Base-by-base conservation (phyloP, 2,113 vertebrate genomes). In the Theropithecus gelada region DNA sequence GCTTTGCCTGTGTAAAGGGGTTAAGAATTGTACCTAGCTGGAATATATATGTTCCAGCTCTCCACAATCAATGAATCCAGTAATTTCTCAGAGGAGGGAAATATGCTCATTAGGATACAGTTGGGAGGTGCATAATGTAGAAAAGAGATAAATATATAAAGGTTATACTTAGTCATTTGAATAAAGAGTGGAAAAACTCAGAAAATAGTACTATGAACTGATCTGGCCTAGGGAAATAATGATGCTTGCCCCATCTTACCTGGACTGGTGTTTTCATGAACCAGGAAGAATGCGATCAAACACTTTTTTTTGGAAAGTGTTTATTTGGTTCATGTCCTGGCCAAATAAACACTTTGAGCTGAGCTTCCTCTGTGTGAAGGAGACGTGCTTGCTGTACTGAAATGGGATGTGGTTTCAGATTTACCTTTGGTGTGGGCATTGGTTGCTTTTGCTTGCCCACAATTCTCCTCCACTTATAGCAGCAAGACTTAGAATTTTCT, bases 131-230 rank as follows among this genome's bases (percentile, higher is more conserved):
- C 17, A 32, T 82, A 64, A 64, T 70, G 11, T 94, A 88, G 43
- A 88, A 84, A 93, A 92, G 2, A 85, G 48, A 82, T 8, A 93
- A 86, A 68, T 88, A 75, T 88, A 72, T 32, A n/a, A 43, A 95
- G 73, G 32, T 61, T 82, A 55, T 40, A 43, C 20, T 61, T 8
- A 70, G 70, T 82, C 35, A 23, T 96, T 82, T 88, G 94, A 94
- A 55, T 27, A 90, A 23, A 84, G 59, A 93, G 32, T 57, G 14
- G 52, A 68, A 76, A 27, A 83, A 73, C 38, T 92, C n/a, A 55
- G 61, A 68, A 87, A 89, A 40, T 40, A 22, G 61, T 66, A 3
- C 17, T 70, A 12, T 48, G 79, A 75, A 38, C 35, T 55, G 73
- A 70, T 66, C n/a, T 75, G 40, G 48, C 22, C 70, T 23, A 57